Evolutionary conservation across 1,140 invertebrate species (phyloP), one percentile per base, ranked within the genome.

Genomic region (Gryon sp.): DNA sequence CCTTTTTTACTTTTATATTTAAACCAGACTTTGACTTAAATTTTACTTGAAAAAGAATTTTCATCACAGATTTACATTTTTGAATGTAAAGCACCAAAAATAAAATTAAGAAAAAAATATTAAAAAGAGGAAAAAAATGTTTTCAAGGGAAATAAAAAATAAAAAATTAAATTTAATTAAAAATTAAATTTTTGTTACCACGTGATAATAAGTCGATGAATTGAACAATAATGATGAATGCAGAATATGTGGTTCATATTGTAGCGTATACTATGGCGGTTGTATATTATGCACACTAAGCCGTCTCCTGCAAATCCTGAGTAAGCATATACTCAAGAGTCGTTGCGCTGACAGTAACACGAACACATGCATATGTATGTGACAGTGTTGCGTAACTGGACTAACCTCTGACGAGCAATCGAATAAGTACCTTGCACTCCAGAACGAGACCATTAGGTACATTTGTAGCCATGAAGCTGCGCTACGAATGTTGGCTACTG

Each of bases 341-440:
- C 43, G 48, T 40, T 69, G 41, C 20, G 34, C 45, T 50, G 36
- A 50, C 52, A 62, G 40, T 46, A 46, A 50, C 32, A 57, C 57
- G 55, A 20, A 69, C 57, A 53, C 45, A 46, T 60, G 32, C 65
- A 68, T 60, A 62, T 62, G 60, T 26, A 70, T 65, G 60, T 53
- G 60, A 77, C 66, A 69, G 66, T 72, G 12, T 73, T 77, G 55
- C 68, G 62, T 68, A 77, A 72, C 74, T 66, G 68, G 62, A 68
- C 75, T 68, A 73, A 77, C 60, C 62, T 68, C 53, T 62, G 66
- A 68, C 75, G 68, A 77, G 66, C 66, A 66, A 72, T 77, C 75
- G 68, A 68, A 75, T 73, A 68, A 77, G 74, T 77, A 72, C 66
- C 74, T 72, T 66, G 66, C 66, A 66, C 74, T 77, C 66, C 20